phyloP scores from a whole-genome alignment of 1,140 invertebrate species.

The Ylistrum balloti region DNA sequence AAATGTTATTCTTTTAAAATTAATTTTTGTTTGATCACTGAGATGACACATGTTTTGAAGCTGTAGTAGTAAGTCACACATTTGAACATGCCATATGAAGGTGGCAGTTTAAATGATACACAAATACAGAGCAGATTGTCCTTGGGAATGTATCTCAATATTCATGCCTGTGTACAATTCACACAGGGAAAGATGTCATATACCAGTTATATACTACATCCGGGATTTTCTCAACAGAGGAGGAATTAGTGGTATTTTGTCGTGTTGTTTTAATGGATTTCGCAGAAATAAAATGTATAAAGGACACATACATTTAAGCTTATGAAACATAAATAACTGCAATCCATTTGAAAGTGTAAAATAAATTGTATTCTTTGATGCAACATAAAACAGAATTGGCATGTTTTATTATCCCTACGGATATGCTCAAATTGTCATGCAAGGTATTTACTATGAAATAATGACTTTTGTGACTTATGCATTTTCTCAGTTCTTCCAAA shows the following conservation, averaged over 20 bases:
- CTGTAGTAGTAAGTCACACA: too few relatives aligned
- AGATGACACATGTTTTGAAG: too few relatives aligned
- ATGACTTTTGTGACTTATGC: slow-evolving; percentile 25
- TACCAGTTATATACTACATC: too few relatives aligned
- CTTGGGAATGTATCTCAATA: too few relatives aligned
- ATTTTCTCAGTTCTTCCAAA: slow-evolving; percentile 21
- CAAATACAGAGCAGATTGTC: too few relatives aligned
- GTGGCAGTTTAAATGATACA: too few relatives aligned
- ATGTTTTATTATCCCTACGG: neutral
- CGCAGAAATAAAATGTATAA: neutral
- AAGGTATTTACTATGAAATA: neutral
- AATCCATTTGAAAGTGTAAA: neutral
- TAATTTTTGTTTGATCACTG: too few relatives aligned
- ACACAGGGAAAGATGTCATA: too few relatives aligned
- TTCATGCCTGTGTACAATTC: too few relatives aligned
- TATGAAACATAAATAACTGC: slow-evolving; percentile 24
- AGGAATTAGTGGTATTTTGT: neutral
- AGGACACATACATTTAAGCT: neutral
- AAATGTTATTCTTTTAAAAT: too few relatives aligned
- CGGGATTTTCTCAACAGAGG: too few relatives aligned
- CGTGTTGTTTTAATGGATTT: neutral
- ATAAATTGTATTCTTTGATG: slow-evolving; percentile 8
- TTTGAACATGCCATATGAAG: too few relatives aligned
- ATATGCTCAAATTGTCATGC: neutral
- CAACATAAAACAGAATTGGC: slow-evolving; percentile 4